Evolutionary conservation across 2,797 vertebrate species (phyloP).

Genomic region (Gadopsis bispinosus): DNA sequence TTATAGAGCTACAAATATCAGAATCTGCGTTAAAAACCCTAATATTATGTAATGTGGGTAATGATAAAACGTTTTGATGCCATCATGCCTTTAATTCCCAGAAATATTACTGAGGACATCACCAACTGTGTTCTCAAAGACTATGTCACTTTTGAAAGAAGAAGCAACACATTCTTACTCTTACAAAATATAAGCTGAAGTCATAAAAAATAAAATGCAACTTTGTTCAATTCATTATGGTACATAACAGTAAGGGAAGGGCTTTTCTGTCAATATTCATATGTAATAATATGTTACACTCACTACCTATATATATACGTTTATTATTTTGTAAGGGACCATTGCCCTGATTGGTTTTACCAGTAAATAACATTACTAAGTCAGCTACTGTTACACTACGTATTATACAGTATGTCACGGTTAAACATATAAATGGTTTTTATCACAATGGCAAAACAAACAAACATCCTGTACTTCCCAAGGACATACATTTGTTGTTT

Average conservation of each 20-base stretch:
- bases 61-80: conserved; percentile 32
- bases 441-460: neutral
- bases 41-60: neutral
- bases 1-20: neutral
- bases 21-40: neutral
- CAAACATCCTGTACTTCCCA: neutral
- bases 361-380: neutral
- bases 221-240: neutral
- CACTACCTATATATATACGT: too few species aligned
- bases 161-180: neutral
- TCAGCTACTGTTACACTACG: neutral
- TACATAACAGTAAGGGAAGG: neutral
- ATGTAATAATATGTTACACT: too few species aligned
- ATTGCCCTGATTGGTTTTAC: neutral
- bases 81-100: neutral
- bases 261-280: neutral
- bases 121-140: neutral
- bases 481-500: neutral
- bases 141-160: neutral
- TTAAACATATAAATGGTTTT: neutral
- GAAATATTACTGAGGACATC: too few species aligned
- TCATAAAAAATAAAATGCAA: neutral
- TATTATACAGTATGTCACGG: neutral
- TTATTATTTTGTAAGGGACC: neutral
- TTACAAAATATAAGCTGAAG: neutral